Base-by-base conservation (phyloP, 2,797 vertebrate species). In the Sebastes miniatus region DNA sequence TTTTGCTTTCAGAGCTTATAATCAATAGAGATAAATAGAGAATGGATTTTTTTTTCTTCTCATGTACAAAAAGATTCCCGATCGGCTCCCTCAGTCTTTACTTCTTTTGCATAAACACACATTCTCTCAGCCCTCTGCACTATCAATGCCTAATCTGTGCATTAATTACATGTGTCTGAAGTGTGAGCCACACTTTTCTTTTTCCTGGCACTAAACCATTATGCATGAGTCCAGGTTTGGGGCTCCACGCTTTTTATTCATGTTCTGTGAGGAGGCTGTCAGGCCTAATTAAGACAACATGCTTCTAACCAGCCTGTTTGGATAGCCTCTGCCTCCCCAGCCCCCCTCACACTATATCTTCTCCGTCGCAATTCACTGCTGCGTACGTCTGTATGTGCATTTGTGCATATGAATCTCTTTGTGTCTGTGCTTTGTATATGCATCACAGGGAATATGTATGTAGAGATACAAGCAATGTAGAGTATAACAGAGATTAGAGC, bases 241-340 rank as follows among this genome's bases (percentile, higher is more conserved):
- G 74, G 81, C 83, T 84, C 75, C 70, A 32, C 3, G 32, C 80
- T 90, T 85, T 89, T 91, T 92, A 93, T 94, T 94, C 85, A 88
- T 92, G 88, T 90, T 90, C 84, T 90, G 85, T 83, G 82, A 91
- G 85, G 76, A 92, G 89, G 68, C 86, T 92, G 92, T 93, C 91
- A 90, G 83, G 73, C 50, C 81, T 92, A 92, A 95, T 95, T 94
- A 93, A 76, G 73, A 89, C 79, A 86, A 84, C 77, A 78, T 79
- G 66, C 63, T 73, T 85, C 77, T 71, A 79, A 87, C 79, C 76
- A 84, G 78, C 69, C 69, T 84, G 67, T 87, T 91, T 89, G 81
- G 62, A 83, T 76, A 91, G 73, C 65, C 72, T 77, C 86, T 72
- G 67, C 27, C 47, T 27, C 71, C 74, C 83, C 2, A 8, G 73